These are phyloP conservation scores for Centropyge bicolor DNA, from an alignment of 2,797 vertebrate species.

Conservation along the genomic window DNA sequence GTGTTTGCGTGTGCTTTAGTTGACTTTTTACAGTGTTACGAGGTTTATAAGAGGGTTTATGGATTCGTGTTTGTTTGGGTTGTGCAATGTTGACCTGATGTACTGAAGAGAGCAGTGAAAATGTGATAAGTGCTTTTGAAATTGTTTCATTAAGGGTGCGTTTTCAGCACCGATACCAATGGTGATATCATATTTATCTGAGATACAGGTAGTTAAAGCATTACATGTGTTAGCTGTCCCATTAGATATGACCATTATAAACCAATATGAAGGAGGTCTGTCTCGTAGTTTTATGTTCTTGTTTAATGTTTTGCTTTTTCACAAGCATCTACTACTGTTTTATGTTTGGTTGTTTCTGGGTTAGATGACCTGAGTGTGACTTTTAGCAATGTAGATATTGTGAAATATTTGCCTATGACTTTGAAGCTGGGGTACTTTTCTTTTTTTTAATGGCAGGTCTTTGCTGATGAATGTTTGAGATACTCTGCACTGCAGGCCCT, in stretches of 20 bases:
- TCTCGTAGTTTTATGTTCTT: constrained; percentile 58
- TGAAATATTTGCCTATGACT: constrained; percentile 76
- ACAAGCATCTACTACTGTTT: constrained; percentile 56
- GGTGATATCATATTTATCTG: constrained; percentile 45
- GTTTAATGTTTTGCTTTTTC: constrained; percentile 59
- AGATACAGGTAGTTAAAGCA: constrained; percentile 33
- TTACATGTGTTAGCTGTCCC: constrained; percentile 36
- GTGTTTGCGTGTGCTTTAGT: constrained; percentile 23
- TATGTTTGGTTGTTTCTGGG: constrained; percentile 55
- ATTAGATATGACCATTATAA: constrained; percentile 39
- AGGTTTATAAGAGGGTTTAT: constrained; percentile 32
- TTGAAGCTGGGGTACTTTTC: constrained; percentile 54
- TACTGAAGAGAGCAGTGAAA: constrained; percentile 34
- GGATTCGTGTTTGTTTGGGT: constrained; percentile 59
- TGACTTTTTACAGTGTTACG: constrained; percentile 42
- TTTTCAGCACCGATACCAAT: constrained; percentile 48
- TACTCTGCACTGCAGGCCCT: constrained; percentile 75
- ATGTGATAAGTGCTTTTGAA: constrained; percentile 25
- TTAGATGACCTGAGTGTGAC: constrained; percentile 52
- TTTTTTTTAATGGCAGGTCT: constrained; percentile 68
- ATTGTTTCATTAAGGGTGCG: constrained; percentile 31
- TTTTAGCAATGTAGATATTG: constrained; percentile 83
- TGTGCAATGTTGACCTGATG: constrained; percentile 72
- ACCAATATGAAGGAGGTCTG: constrained; percentile 47
- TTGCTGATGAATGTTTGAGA: constrained; percentile 79